Base-by-base conservation (phyloP, 2,113 vertebrate species). In the Smithornis capensis region DNA sequence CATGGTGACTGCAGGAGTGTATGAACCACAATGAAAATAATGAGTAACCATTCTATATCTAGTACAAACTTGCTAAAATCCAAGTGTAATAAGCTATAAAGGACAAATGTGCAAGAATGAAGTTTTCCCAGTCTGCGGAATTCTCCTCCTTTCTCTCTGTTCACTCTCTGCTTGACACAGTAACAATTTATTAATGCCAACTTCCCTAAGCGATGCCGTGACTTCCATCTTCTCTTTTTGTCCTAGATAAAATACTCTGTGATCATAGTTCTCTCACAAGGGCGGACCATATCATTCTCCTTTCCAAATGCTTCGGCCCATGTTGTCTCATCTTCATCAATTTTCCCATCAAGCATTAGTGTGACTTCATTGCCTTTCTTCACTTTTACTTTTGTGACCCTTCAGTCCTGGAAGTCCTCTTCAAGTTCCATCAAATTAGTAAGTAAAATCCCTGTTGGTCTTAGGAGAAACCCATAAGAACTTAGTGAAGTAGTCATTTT, bases 1-100 rank as follows among this genome's bases (percentile, higher is more conserved):
- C n/a, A 24, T 2, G 0, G n/a, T 37, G 47, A 17, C 13, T 59
- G 28, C 33, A 67, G 28, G 28, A 59, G 31, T 2, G 1, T 14
- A 17, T 7, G 1, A 12, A 44, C 13, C 19, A 67, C 14, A 31
- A 47, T 33, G 14, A 7, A 84, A 74, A 63, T 56, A 65, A 62
- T 27, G 12, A 74, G n/a, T 87, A 62, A 63, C 2, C 4, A 18
- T 21, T 37, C 23, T 42, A 4, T 57, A 37, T 22, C 4, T 42
- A 33, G 28, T 19, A 45, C 14, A 50, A 25, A 5, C 24, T 73
- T 70, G 14, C n/a, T 88, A 45, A 87, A 87, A 70, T 70, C 22
- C 25, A 50, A 62, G 11, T 1, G 1, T 9, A 84, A 35, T 50
- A 63, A 87, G 0, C 12, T 42, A 16, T 21, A 14, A 10, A 6